A percentile compares a stretch with the other conserved stretches of the same genome.
Evolutionary conservation across 37 sponge, comb jelly and placozoan species (phyloP).

Genomic region (Spongilla lacustris): DNA sequence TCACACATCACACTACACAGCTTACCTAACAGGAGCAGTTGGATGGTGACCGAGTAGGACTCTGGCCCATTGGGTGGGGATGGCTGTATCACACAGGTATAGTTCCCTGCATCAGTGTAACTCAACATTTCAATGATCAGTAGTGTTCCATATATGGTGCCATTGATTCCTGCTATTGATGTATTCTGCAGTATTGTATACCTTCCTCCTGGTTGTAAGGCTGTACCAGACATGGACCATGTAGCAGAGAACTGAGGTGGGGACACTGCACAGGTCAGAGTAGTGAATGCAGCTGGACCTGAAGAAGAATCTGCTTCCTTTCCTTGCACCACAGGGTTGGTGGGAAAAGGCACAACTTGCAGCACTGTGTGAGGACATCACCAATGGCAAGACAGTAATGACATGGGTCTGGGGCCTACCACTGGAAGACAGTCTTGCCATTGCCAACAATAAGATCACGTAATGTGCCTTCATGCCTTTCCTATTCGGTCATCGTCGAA

Average conservation of each 20-base stretch:
- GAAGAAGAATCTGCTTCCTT: not conserved
- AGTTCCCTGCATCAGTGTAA: constrained; percentile 28
- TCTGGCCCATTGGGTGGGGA: not conserved
- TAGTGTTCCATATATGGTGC: not conserved
- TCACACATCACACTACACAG: not conserved
- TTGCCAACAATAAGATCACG: not conserved
- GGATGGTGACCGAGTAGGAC: not conserved
- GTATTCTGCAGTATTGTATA: not conserved
- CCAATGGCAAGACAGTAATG: not conserved
- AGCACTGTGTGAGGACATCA: not conserved
- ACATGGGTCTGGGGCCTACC: not conserved
- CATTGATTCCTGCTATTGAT: too few species aligned
- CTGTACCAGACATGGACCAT: not conserved
- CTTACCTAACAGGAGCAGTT: not conserved
- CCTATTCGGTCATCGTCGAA: too few species aligned
- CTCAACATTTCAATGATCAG: not conserved
- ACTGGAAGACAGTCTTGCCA: not conserved
- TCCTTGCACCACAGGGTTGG: not conserved
- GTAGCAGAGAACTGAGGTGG: not conserved
- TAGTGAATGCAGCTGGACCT: not conserved
- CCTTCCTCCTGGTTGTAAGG: not conserved
- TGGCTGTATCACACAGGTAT: constrained; percentile 14
- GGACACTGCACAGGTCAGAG: not conserved
- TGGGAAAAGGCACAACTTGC: not conserved
- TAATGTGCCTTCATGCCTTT: not conserved